Percentiles rank a stretch among this genome's conserved stretches.
These are phyloP conservation scores for Drosophila pectinifera DNA, from an alignment of 1,140 invertebrate genomes.

Conservation along the genomic window DNA sequence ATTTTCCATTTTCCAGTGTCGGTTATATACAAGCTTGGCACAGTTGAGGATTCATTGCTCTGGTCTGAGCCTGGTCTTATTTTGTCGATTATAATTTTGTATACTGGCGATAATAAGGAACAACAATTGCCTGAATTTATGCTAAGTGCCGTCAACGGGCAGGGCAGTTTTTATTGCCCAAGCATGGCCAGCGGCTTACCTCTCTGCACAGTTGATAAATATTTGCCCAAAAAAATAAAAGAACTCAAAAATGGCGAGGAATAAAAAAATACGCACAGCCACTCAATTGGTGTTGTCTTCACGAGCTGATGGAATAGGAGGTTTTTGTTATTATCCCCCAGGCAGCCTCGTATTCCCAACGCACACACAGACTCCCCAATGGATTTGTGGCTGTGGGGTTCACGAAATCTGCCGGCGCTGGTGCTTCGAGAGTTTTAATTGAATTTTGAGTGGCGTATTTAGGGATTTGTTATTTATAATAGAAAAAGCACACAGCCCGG, in stretches of 20 bases:
- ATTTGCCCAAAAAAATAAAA: slow-evolving; percentile 35
- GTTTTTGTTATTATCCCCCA: slow-evolving; percentile 39
- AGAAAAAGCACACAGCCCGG: slow-evolving; percentile 57
- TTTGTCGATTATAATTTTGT: slow-evolving; percentile 32
- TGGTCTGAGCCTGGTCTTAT: slow-evolving; percentile 9
- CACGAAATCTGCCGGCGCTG: slow-evolving; percentile 71
- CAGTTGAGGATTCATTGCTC: slow-evolving; percentile 13
- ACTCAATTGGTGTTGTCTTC: slow-evolving; percentile 32
- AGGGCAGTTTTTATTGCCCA: slow-evolving; percentile 42
- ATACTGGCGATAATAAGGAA: slow-evolving; percentile 22
- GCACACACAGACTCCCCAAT: slow-evolving; percentile 31
- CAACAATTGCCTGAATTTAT: slow-evolving; percentile 50
- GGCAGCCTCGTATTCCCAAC: slow-evolving; percentile 21
- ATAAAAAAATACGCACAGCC: slow-evolving; percentile 38
- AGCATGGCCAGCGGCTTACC: slow-evolving; percentile 29
- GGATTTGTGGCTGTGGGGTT: slow-evolving; percentile 55
- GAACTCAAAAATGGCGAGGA: slow-evolving; percentile 42
- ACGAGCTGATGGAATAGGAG: slow-evolving; percentile 19
- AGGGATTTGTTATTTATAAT: slow-evolving; percentile 83
- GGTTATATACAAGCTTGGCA: slow-evolving; percentile 1
- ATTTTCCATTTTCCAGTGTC: slow-evolving; percentile 19
- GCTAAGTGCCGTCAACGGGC: slow-evolving; percentile 48
- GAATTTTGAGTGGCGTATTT: slow-evolving; percentile 81
- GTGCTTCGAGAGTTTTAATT: slow-evolving; percentile 79
- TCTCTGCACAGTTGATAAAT: slow-evolving; percentile 38